Evolutionary conservation across 2,797 vertebrate species (phyloP).

Genomic region (Ptychobarbus kaznakovi): DNA sequence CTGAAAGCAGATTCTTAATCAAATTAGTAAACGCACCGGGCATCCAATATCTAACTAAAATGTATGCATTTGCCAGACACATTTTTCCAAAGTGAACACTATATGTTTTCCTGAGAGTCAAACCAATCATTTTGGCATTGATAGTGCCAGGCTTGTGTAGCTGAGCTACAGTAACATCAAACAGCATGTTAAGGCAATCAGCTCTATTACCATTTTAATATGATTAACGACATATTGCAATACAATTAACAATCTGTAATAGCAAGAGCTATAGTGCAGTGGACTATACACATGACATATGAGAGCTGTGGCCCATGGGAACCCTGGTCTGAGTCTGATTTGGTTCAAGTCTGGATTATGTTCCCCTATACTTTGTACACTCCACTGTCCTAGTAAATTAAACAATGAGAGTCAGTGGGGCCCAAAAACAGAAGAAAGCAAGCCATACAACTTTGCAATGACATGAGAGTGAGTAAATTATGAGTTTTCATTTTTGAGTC

Average conservation of each 20-base stretch:
- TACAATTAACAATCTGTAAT: not conserved
- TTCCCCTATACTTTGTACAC: not conserved
- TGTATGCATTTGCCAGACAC: not conserved
- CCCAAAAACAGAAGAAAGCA: not conserved
- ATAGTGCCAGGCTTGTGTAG: not conserved
- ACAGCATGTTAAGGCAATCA: not conserved
- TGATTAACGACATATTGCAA: not conserved
- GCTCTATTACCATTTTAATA: not conserved
- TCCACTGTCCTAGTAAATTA: not conserved
- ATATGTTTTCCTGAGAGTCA: not conserved
- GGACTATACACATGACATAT: not conserved
- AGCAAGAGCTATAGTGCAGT: not conserved
- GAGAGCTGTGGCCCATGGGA: not conserved
- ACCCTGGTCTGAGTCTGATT: not conserved
- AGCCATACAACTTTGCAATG: not conserved
- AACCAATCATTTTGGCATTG: not conserved
- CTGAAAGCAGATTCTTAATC: constrained; percentile 1
- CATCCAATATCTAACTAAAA: not conserved
- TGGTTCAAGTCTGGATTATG: no score
- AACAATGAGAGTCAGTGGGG: not conserved
- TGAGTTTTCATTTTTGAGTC: not conserved
- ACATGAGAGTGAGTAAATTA: not conserved
- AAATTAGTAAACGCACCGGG: not conserved
- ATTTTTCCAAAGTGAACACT: not conserved
- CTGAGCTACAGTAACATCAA: not conserved